phyloP scores from a whole-genome alignment of 2,113 vertebrate species.

The Phaethornis superciliosus region DNA sequence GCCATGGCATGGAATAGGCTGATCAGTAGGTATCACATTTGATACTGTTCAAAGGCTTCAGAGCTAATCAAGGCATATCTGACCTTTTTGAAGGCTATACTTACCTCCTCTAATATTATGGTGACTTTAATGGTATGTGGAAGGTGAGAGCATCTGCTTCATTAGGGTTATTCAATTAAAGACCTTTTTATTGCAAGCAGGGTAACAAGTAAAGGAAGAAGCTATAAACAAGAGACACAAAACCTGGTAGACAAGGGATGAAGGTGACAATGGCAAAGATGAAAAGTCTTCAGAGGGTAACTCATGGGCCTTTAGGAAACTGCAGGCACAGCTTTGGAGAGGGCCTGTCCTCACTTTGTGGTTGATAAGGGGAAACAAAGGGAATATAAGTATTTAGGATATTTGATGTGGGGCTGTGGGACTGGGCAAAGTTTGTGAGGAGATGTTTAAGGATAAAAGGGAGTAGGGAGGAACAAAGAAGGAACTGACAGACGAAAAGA shows the following conservation, averaged over 20 bases:
- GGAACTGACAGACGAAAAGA: background rate
- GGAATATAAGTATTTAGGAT: background rate
- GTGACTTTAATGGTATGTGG: background rate
- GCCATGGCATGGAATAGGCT: background rate
- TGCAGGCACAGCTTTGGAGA: background rate
- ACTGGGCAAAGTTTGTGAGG: background rate
- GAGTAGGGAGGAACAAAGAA: background rate
- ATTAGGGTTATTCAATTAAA: background rate
- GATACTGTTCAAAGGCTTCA: background rate
- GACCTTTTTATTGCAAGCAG: background rate
- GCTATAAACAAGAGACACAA: background rate
- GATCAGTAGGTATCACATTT: background rate
- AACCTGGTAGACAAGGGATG: background rate
- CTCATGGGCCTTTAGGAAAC: background rate
- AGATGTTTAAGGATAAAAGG: background rate
- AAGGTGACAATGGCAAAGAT: background rate
- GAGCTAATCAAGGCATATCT: background rate
- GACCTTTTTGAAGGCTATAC: background rate
- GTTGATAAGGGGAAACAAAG: background rate
- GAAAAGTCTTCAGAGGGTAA: background rate
- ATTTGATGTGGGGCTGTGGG: background rate
- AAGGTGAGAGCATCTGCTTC: background rate
- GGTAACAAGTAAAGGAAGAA: background rate
- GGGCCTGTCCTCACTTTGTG: background rate
- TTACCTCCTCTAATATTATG: background rate